These are phyloP conservation scores for Boloria euphrosyne DNA, from an alignment of 2,888 invertebrate genomes.

Conservation along the genomic window DNA sequence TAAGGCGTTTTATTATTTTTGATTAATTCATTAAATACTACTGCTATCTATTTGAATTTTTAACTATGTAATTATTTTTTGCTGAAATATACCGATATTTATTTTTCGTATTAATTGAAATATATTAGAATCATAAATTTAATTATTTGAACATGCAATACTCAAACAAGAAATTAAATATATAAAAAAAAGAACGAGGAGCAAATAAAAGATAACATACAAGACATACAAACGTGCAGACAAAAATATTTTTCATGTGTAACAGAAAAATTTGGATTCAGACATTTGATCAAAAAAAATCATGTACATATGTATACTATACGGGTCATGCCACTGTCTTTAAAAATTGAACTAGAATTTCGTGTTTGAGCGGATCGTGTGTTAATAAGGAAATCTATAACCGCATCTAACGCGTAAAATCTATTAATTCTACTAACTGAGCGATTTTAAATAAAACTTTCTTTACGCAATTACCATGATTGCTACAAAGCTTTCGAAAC, in stretches of 20 bases:
- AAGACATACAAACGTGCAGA: conserved; percentile 28
- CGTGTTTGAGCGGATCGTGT: conserved; percentile 62
- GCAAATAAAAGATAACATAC: conserved; percentile 47
- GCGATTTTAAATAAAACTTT: too few relatives aligned
- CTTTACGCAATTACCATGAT: too few relatives aligned
- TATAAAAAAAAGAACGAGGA: conserved; percentile 37
- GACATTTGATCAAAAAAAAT: not conserved
- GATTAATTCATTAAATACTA: not conserved
- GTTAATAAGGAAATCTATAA: conserved; percentile 20
- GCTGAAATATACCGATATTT: not conserved
- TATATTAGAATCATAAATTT: conserved; percentile 10
- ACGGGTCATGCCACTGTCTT: conserved; percentile 37
- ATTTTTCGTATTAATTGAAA: conserved; percentile 7
- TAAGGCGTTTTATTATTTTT: conserved; percentile 53
- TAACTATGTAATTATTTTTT: not conserved
- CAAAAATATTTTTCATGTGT: conserved; percentile 12
- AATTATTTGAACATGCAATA: conserved; percentile 54
- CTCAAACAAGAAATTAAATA: conserved; percentile 75
- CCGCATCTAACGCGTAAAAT: conserved; percentile 6
- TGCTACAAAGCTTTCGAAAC: too few relatives aligned
- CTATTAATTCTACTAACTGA: conserved; percentile 33
- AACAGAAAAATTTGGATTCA: not conserved
- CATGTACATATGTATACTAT: not conserved
- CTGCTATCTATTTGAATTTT: not conserved
- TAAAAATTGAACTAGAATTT: conserved; percentile 54